Percentiles rank a stretch among this genome's conserved stretches.
Conservation (phyloP, 1,140 invertebrate species). For the Drosophila malerkotliana region DNA sequence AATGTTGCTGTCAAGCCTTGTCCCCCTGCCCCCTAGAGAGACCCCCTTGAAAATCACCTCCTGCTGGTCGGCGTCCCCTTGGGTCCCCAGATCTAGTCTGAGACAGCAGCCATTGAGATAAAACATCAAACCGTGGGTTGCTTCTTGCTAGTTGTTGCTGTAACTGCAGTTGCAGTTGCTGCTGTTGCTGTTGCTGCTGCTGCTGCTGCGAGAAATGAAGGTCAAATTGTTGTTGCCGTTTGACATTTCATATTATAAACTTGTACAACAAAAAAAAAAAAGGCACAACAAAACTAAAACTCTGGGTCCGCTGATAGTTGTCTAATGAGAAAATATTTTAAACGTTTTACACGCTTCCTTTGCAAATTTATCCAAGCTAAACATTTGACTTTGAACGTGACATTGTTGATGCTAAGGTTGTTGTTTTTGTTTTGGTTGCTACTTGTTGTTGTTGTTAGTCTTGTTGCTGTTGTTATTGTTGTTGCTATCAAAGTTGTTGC, state of each 20-base stretch:
- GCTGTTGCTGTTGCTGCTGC: conserved; percentile 57
- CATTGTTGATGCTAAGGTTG: conserved; percentile 63
- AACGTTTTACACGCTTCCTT: conserved; percentile 80
- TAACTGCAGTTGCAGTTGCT: conserved; percentile 28
- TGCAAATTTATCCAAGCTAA: conserved; percentile 72
- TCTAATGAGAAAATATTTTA: conserved; percentile 83
- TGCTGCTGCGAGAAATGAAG: conserved; percentile 73
- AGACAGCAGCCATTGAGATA: conserved; percentile 58
- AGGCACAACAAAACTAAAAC: conserved; percentile 37
- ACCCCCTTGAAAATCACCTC: neutral
- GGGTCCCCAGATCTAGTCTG: conserved; percentile 66
- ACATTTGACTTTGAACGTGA: conserved; percentile 81
- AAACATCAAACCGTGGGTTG: conserved; percentile 68
- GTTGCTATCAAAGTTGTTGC: conserved; percentile 40
- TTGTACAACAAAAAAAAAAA: conserved; percentile 59
- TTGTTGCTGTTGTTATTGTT: conserved; percentile 33
- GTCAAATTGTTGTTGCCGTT: conserved; percentile 68
- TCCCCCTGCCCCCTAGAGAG: conserved; percentile 12
- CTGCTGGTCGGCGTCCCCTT: conserved; percentile 14
- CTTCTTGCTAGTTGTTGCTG: conserved; percentile 43
- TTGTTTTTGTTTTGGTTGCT: conserved; percentile 21
- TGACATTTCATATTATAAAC: conserved; percentile 78
- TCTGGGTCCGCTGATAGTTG: conserved; percentile 55
- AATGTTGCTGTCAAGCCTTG: conserved; percentile 71
- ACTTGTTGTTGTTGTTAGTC: conserved; percentile 12